phyloP scores from a whole-genome alignment of 2,888 invertebrate genomes.

The Steinernema carpocapsae region DNA sequence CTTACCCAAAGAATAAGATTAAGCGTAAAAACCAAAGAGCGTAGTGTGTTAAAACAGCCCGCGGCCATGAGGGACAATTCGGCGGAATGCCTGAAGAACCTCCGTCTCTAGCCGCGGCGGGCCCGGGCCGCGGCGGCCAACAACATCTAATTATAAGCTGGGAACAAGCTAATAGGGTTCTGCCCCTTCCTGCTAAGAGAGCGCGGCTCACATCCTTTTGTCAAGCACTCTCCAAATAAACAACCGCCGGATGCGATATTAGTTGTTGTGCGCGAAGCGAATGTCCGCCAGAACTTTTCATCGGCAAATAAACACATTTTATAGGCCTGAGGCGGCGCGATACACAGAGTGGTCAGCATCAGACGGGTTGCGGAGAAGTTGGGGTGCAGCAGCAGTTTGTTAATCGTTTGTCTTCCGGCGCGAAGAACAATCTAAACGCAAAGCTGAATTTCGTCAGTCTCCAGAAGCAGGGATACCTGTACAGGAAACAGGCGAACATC shows the following conservation, averaged over 20 bases:
- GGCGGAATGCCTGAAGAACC: constrained; percentile 18
- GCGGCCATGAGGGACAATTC: constrained; percentile 27
- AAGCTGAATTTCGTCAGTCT: neutral
- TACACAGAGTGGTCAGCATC: neutral
- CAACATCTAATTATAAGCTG: constrained; percentile 35
- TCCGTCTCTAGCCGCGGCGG: constrained; percentile 6
- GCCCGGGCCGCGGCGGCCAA: constrained; percentile 11
- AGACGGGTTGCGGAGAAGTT: neutral
- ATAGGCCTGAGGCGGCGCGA: no score
- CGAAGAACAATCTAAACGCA: constrained; percentile 12
- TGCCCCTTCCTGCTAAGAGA: constrained; percentile 5
- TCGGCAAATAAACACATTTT: no score
- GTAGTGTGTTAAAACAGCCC: constrained; percentile 26
- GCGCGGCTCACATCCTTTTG: constrained; percentile 3
- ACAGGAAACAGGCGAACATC: constrained; percentile 27
- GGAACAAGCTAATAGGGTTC: constrained; percentile 25
- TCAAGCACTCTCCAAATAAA: constrained; percentile 27
- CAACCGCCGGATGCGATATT: neutral
- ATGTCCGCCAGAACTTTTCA: no score
- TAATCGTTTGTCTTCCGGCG: constrained; percentile 24
- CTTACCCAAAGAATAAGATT: constrained; percentile 28
- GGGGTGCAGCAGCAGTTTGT: constrained; percentile 16
- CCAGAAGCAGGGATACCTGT: neutral
- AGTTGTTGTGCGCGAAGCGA: no score
- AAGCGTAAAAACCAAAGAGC: constrained; percentile 33